Conservation (phyloP, 1,140 invertebrate species). For the Antheraea pernyi region DNA sequence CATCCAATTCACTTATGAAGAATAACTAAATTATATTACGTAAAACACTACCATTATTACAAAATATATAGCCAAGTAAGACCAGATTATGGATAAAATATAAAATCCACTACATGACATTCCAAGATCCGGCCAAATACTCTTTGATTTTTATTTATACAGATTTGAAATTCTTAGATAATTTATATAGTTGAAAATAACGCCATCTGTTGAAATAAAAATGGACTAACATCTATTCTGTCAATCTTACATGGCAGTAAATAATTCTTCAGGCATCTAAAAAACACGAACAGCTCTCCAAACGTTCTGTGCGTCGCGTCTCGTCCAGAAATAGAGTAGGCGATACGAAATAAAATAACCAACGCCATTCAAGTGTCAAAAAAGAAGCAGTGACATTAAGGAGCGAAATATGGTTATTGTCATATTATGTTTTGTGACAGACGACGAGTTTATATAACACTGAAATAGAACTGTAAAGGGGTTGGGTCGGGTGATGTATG, state of each 20-base stretch:
- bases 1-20: too few species aligned
- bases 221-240: neutral
- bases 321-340: constrained; percentile 3
- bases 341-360: constrained; percentile 27
- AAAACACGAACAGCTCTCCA: neutral
- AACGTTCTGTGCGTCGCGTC: constrained; percentile 12
- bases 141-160: too few species aligned
- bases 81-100: too few species aligned
- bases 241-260: neutral
- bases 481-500: constrained; percentile 17
- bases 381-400: constrained; percentile 26
- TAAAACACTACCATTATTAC: too few species aligned
- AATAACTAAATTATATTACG: too few species aligned
- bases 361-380: constrained; percentile 26
- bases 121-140: too few species aligned
- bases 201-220: constrained; percentile 1
- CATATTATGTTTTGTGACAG: constrained; percentile 49
- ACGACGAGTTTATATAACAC: constrained; percentile 38
- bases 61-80: too few species aligned
- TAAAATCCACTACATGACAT: too few species aligned
- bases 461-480: constrained; percentile 37
- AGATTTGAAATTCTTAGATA: neutral
- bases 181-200: neutral
- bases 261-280: neutral
- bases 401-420: constrained; percentile 48